Percentiles rank a stretch among this genome's conserved stretches.
Conservation (phyloP, 1,140 invertebrate species). For the Euglossa dilemma region DNA sequence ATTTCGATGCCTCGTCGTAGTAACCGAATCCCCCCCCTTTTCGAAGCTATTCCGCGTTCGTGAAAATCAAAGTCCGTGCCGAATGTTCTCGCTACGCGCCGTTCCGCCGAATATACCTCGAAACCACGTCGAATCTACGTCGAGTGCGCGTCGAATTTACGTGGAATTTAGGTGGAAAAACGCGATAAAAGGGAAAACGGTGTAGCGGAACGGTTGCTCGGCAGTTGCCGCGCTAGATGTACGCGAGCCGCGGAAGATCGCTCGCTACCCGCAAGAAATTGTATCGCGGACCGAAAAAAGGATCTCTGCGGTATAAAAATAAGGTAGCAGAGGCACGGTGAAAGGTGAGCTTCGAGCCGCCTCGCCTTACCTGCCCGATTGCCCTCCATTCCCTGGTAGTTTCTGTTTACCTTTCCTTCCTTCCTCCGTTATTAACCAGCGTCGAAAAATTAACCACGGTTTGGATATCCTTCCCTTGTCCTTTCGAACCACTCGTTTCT, state of each 20-base stretch:
- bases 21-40: constrained; percentile 46
- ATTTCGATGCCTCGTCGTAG: constrained; percentile 53
- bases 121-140: too few relatives aligned
- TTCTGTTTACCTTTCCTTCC: not conserved
- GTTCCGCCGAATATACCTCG: too few relatives aligned
- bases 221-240: not conserved
- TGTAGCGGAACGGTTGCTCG: too few relatives aligned
- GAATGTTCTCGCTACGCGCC: not conserved
- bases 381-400: constrained; percentile 48
- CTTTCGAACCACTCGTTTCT: not conserved
- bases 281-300: constrained; percentile 43
- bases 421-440: constrained; percentile 16
- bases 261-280: constrained; percentile 46
- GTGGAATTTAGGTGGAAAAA: too few relatives aligned
- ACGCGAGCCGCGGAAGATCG: constrained; percentile 19
- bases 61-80: not conserved
- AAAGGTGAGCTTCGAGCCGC: constrained; percentile 66
- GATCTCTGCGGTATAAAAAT: constrained; percentile 48
- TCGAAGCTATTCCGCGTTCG: constrained; percentile 27
- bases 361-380: constrained; percentile 41
- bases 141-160: too few relatives aligned
- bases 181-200: constrained; percentile 16
- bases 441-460: constrained; percentile 15
- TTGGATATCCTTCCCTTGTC: not conserved
- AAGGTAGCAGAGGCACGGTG: constrained; percentile 55